Conservation (phyloP, 2,113 vertebrate species). For the Eleginops maclovinus region DNA sequence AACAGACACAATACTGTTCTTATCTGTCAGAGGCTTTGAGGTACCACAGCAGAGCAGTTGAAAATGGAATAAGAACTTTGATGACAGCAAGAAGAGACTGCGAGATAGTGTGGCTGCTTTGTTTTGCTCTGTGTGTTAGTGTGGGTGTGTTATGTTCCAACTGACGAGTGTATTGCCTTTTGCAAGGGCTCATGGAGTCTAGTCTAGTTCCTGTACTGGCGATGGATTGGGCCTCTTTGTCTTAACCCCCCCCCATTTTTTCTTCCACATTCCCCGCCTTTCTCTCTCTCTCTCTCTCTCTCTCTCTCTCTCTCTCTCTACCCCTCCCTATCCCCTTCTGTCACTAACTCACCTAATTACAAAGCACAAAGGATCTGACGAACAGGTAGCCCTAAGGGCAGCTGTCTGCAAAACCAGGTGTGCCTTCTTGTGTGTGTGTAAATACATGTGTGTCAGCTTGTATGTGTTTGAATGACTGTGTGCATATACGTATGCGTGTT, state of each 20-base stretch:
- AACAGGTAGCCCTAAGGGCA: constrained; percentile 78
- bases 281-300: constrained; percentile 24
- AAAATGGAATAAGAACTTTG: constrained; percentile 33
- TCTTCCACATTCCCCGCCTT: neutral
- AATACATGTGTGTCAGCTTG: constrained; percentile 46
- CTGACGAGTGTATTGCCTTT: constrained; percentile 23
- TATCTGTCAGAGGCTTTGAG: constrained; percentile 38
- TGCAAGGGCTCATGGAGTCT: constrained; percentile 66
- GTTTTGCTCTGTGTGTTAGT: neutral
- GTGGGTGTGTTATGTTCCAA: neutral
- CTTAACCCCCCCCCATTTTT: constrained; percentile 32
- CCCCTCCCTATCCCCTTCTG: constrained; percentile 43
- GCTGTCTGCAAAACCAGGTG: constrained; percentile 83
- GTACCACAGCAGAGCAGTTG: constrained; percentile 16
- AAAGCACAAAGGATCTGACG: constrained; percentile 78
- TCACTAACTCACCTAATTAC: constrained; percentile 80
- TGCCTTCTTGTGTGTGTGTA: constrained; percentile 50
- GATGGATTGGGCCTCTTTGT: constrained; percentile 67
- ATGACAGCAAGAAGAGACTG: constrained; percentile 25
- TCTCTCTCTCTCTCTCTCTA: neutral
- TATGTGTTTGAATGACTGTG: constrained; percentile 11
- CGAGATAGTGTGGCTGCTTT: constrained; percentile 28
- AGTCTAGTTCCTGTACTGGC: constrained; percentile 65
- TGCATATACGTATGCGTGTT: neutral
- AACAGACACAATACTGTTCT: constrained; percentile 22